Conservation (phyloP, 2,888 invertebrate species). For the Lycocerus yunnanus region DNA sequence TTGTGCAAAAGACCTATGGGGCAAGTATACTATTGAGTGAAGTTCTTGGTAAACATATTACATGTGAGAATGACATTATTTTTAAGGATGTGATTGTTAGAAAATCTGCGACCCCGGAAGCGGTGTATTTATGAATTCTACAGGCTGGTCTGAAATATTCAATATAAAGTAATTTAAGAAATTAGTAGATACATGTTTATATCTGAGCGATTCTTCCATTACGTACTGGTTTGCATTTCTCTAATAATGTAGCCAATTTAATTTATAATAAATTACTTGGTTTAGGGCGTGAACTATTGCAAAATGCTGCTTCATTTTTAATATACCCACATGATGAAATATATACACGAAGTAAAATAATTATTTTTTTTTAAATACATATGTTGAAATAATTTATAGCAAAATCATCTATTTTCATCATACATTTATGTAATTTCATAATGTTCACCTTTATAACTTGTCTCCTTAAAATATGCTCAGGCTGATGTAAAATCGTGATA, state of each 20-base stretch:
- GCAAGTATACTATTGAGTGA: too few relatives aligned
- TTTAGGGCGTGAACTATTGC: conserved; percentile 20
- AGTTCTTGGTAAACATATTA: too few relatives aligned
- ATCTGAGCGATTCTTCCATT: background rate
- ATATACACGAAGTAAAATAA: conserved; percentile 15
- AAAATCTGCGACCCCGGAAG: too few relatives aligned
- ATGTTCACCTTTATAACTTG: conserved; percentile 38
- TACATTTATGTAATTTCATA: conserved; percentile 33
- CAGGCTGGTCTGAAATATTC: too few relatives aligned
- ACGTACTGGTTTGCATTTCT: background rate
- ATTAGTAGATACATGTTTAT: too few relatives aligned
- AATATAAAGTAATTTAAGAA: too few relatives aligned
- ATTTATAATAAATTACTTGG: background rate
- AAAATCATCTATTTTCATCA: conserved; percentile 30
- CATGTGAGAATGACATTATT: too few relatives aligned
- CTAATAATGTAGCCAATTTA: background rate
- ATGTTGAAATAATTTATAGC: conserved; percentile 24
- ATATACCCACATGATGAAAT: conserved; percentile 5
- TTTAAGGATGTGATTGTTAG: too few relatives aligned
- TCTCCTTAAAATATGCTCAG: conserved; percentile 37
- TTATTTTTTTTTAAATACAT: conserved; percentile 14
- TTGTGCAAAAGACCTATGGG: too few relatives aligned
- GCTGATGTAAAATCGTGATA: conserved; percentile 36
- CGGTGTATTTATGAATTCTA: too few relatives aligned
- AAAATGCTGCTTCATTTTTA: conserved; percentile 19